Evolutionary conservation across 1,140 invertebrate genomes (phyloP), one percentile per base, ranked within the genome.

Genomic region (Drosophila serrata): DNA sequence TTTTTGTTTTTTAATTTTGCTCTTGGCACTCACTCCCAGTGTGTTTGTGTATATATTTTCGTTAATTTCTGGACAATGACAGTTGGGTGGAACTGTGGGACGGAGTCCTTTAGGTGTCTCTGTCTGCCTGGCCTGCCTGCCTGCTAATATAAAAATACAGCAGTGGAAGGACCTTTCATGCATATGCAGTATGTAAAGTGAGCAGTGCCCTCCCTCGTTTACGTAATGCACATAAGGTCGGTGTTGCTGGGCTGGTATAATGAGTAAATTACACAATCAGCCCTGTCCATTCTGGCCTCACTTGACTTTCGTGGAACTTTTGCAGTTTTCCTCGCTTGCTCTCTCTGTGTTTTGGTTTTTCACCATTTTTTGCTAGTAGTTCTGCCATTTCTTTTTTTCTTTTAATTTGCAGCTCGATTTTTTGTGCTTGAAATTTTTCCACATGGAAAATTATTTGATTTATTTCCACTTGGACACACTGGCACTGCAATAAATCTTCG

Each of bases 391-490:
- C 17, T 69, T 49, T 68, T 57, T 49, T 53, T 59, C 55, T 68
- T 84, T 79, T 73, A 85, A 91, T 91, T 88, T 91, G 86, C 76
- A 72, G 75, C 73, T 72, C 61, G 74, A 55, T 79, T 72, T 69
- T 67, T 65, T 61, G 53, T 65, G 60, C 78, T 90, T 79, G 69
- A 90, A 87, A 91, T 88, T 91, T 91, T 91, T 91, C 88, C 88
- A 91, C 88, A 88, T 91, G 88, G 75, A 84, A 91, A 91, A 91
- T 91, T 91, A 91, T 91, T 91, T 91, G 88, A 91, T 91, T 91
- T 91, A 91, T 91, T 91, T 85, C 72, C 88, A 88, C 84, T 91
- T 91, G 84, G 88, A 91, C 82, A 91, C 79, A 87, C 78, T 91
- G 88, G 88, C 88, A 88, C 61, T 81, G 84, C 81, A 91, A 91